Conservation (phyloP, 2,888 invertebrate genomes). For the Abscondita cerata region DNA sequence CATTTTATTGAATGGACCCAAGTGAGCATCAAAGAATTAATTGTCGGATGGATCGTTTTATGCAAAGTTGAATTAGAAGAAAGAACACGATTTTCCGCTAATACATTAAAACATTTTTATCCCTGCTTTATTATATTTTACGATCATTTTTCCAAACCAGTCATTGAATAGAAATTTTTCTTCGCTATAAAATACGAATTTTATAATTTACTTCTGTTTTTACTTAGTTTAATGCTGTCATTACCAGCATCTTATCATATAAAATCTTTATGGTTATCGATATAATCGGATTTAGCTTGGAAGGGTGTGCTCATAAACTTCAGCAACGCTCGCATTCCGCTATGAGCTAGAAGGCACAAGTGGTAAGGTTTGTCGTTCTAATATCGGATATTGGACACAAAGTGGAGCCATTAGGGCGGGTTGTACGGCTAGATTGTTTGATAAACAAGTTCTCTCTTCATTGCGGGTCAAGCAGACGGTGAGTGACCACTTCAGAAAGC, state of each 20-base stretch:
- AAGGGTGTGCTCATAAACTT: slow-evolving; percentile 26
- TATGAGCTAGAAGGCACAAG: slow-evolving; percentile 25
- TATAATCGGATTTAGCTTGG: slow-evolving; percentile 29
- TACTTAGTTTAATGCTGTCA: too few species aligned
- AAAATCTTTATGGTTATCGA: slow-evolving; percentile 17
- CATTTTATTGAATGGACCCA: too few species aligned
- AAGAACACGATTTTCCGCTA: too few species aligned
- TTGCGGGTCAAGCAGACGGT: slow-evolving; percentile 39
- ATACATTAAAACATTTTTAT: too few species aligned
- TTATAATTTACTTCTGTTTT: too few species aligned
- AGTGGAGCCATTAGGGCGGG: slow-evolving; percentile 44
- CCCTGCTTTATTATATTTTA: too few species aligned
- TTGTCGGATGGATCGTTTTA: too few species aligned
- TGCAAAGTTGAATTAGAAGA: too few species aligned
- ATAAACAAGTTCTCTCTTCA: slow-evolving; percentile 40
- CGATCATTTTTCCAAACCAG: too few species aligned
- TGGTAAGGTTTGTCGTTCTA: slow-evolving; percentile 39
- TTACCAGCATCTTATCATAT: slow-evolving; percentile 4
- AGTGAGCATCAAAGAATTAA: too few species aligned
- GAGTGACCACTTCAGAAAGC: slow-evolving; percentile 31
- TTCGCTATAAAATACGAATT: too few species aligned
- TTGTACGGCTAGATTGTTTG: slow-evolving; percentile 36
- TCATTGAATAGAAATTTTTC: too few species aligned
- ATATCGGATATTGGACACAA: slow-evolving; percentile 46
- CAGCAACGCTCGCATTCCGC: slow-evolving; percentile 27